Evolutionary conservation across 2,797 vertebrate genomes (phyloP), one percentile per base, ranked within the genome.

Genomic region (Notolepis coatsorum): DNA sequence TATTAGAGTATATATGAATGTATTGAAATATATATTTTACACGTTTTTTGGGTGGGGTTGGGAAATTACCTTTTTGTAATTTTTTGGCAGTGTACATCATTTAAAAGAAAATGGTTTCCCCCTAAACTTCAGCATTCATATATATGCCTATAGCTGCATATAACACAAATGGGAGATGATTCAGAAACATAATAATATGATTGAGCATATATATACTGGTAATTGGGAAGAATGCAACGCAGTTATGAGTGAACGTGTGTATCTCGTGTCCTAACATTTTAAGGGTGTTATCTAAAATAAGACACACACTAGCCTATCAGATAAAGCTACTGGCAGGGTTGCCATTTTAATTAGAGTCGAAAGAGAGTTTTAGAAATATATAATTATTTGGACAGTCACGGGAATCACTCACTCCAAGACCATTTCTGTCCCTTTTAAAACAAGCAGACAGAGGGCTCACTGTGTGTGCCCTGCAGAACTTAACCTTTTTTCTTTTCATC

Each of bases 251-350:
- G 61, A 70, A 84, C 84, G 83, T 79, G 87, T 82, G 89, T 92
- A 91, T 58, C 73, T 84, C 81, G 79, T 61, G 39, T 74, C 75
- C 60, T 73, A 61, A 70, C 83, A 71, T 83, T 81, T 89, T 61
- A 65, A 84, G 83, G 90, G 90, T 85, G 89, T 90, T 90, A 89
- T 89, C 82, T 77, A 87, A 91, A 92, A 88, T 75, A 75, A 89
- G 81, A 82, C 82, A 37, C 61, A 70, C 82, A 79, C 88, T 77
- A 89, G 84, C 82, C n/a, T n/a, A 66, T 61, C 65, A 82, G 93
- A 95, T 94, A 93, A 89, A 86, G 80, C 79, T 24, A 71, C n/a
- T n/a, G n/a, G n/a, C n/a, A n/a, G n/a, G n/a, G n/a, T n/a, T n/a
- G n/a, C n/a, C n/a, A n/a, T n/a, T n/a, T n/a, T n/a, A n/a, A n/a